These are phyloP conservation scores for Phoxinus dragarum DNA, from an alignment of 2,797 vertebrate genomes.

Conservation along the genomic window DNA sequence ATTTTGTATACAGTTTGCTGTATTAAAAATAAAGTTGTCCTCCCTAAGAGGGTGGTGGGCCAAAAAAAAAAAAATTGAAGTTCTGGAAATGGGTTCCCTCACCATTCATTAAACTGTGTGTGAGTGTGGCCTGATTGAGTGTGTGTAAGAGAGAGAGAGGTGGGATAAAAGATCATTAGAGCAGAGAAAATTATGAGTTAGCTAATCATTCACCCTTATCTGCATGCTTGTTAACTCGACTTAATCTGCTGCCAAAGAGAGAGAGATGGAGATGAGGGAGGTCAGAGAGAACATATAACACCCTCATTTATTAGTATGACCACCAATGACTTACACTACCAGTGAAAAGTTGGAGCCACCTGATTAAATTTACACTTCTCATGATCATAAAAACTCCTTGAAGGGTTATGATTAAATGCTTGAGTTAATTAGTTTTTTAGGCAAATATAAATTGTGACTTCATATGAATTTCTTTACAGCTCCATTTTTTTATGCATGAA, in stretches of 20 bases:
- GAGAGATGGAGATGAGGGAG: constrained; percentile 54
- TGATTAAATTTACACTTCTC: not conserved
- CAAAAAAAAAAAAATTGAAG: too few species aligned
- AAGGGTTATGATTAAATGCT: constrained; percentile 4
- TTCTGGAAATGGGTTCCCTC: not conserved
- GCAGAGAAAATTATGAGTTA: constrained; percentile 75
- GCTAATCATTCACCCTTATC: constrained; percentile 81
- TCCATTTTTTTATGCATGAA: not conserved
- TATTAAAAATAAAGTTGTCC: too few species aligned
- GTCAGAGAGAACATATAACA: constrained; percentile 50
- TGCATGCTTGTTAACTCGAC: constrained; percentile 78
- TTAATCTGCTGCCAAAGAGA: constrained; percentile 62
- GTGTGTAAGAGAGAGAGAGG: constrained; percentile 50
- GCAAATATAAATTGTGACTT: not conserved
- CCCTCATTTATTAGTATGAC: not conserved
- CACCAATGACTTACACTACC: not conserved
- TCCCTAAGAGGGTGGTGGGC: too few species aligned
- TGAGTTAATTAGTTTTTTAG: not conserved
- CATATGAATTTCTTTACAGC: not conserved
- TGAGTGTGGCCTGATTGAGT: constrained; percentile 12
- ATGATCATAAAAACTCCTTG: not conserved
- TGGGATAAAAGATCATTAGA: constrained; percentile 65
- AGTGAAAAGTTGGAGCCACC: not conserved
- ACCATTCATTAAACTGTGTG: constrained; percentile 15
- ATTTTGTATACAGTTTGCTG: too few species aligned